These are phyloP conservation scores for Glossophaga mutica DNA, from an alignment of 2,797 vertebrate species.

Conservation along the genomic window DNA sequence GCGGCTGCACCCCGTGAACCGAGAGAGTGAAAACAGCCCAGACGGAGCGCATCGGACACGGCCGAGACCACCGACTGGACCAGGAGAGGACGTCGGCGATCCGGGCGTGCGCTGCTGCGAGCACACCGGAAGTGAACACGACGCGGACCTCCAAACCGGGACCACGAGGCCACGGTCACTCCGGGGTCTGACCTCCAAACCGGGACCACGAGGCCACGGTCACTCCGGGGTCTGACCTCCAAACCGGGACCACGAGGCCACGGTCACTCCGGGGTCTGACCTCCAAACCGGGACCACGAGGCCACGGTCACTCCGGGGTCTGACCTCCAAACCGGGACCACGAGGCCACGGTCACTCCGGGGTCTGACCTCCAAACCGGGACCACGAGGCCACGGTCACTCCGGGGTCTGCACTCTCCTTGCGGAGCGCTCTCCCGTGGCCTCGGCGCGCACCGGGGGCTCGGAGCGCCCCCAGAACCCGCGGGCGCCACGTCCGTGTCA, in stretches of 20 bases:
- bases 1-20: neutral
- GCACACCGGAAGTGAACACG: neutral
- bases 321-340: neutral
- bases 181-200: neutral
- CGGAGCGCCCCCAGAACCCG: neutral
- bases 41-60: neutral
- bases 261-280: neutral
- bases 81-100: neutral
- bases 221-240: neutral
- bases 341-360: neutral
- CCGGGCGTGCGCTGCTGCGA: neutral
- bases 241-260: neutral
- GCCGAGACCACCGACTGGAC: neutral
- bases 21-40: neutral
- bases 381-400: neutral
- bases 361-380: neutral
- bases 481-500: neutral
- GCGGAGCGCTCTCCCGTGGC: neutral
- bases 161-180: no score
- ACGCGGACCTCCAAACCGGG: neutral
- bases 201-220: neutral
- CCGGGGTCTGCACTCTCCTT: neutral
- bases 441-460: rapidly evolving
- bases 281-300: neutral
- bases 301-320: neutral